These are phyloP conservation scores for Helarctos malayanus DNA, from an alignment of 2,797 vertebrate genomes.

Conservation along the genomic window DNA sequence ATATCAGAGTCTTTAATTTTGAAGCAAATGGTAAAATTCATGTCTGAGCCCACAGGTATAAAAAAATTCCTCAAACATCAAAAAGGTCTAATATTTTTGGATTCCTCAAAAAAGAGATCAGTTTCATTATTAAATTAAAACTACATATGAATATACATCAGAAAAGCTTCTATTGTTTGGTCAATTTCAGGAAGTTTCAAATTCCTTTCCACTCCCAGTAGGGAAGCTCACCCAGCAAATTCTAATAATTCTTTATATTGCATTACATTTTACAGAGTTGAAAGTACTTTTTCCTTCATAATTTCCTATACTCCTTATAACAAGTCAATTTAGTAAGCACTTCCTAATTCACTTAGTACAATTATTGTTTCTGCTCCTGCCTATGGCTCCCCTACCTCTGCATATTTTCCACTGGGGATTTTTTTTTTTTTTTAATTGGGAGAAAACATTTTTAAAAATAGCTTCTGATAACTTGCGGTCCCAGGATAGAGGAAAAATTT, in stretches of 20 bases:
- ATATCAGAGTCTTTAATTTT: slow-evolving; percentile 18
- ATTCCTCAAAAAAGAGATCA: background rate
- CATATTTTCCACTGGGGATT: background rate
- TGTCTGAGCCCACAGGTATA: background rate
- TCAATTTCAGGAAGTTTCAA: slow-evolving; percentile 51
- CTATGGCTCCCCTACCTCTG: background rate
- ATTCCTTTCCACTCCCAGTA: slow-evolving; percentile 11
- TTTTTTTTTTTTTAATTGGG: background rate
- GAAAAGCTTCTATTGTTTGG: background rate
- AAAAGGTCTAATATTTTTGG: background rate
- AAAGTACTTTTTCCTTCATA: slow-evolving; percentile 2
- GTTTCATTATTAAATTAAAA: slow-evolving; percentile 31
- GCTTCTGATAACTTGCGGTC: slow-evolving; percentile 42
- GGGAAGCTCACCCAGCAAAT: background rate
- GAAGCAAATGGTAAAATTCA: slow-evolving; percentile 41
- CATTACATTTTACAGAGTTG: background rate
- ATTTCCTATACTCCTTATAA: background rate
- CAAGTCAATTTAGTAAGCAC: background rate
- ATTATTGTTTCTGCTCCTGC: background rate
- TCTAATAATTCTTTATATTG: slow-evolving; percentile 23
- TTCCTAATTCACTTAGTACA: background rate
- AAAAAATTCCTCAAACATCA: background rate
- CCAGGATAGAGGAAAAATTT: slow-evolving; percentile 17
- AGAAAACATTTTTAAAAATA: slow-evolving; percentile 46
- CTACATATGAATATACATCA: background rate